These are phyloP conservation scores for Arrhopalites spinosus DNA, from an alignment of 2,888 invertebrate species.

Conservation along the genomic window DNA sequence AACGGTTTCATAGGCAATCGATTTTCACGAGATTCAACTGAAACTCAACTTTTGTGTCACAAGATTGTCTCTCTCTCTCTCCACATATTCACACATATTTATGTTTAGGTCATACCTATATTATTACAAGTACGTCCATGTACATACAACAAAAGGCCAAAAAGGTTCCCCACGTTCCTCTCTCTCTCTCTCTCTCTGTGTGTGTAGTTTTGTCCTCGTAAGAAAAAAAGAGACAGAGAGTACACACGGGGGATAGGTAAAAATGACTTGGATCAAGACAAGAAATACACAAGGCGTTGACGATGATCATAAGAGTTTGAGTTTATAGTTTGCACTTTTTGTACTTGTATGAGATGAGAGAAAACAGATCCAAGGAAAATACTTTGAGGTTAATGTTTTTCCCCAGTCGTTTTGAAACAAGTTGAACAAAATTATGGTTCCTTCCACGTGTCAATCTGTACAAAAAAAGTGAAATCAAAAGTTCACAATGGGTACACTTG, in stretches of 20 bases:
- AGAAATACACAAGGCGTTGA: background rate
- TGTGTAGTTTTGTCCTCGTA: too few species aligned
- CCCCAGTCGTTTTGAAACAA: conserved; percentile 3
- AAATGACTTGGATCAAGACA: background rate
- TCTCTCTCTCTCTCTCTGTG: too few species aligned
- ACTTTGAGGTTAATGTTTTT: conserved; percentile 20
- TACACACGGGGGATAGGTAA: background rate
- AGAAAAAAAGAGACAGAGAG: background rate
- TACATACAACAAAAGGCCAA: too few species aligned
- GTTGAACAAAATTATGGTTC: background rate
- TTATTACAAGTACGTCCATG: background rate
- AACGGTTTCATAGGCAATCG: conserved; percentile 31
- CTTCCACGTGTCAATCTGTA: background rate
- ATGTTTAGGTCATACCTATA: background rate
- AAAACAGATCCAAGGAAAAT: conserved; percentile 4
- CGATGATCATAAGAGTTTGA: background rate
- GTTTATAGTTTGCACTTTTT: background rate
- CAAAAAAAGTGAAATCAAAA: too few species aligned
- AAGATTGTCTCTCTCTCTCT: background rate
- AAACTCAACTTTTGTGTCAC: background rate
- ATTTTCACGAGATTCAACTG: conserved; percentile 29
- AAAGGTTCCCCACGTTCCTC: too few species aligned
- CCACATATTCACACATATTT: conserved; percentile 3
- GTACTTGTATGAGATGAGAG: background rate
- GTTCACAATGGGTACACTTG: too few species aligned